Conservation (phyloP, 2,888 invertebrate species). For the Choristoneura rosaceana region DNA sequence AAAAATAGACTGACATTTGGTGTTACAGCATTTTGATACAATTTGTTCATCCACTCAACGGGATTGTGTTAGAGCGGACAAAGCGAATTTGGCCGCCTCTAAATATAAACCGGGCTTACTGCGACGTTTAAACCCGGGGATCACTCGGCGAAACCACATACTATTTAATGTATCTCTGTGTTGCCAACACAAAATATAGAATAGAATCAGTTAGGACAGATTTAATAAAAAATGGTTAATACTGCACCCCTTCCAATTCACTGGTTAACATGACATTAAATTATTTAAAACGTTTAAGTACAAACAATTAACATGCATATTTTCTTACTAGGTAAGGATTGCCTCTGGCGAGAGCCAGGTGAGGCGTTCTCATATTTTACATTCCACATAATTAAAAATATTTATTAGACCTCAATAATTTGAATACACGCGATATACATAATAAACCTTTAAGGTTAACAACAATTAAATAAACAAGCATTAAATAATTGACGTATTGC, state of each 20-base stretch:
- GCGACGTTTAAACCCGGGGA: constrained; percentile 1
- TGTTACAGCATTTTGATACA: constrained; percentile 27
- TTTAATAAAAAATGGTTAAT: constrained; percentile 3
- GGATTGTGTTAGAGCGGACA: constrained; percentile 9
- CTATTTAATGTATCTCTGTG: constrained; percentile 4
- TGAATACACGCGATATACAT: constrained; percentile 15
- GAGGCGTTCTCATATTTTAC: constrained; percentile 21
- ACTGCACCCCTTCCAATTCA: constrained; percentile 19
- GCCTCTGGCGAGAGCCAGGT: constrained; percentile 2
- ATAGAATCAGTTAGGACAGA: not conserved
- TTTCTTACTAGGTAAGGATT: constrained; percentile 31
- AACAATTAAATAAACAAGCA: constrained; percentile 33
- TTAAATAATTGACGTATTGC: constrained; percentile 41
- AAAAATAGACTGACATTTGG: constrained; percentile 28
- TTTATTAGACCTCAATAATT: constrained; percentile 37
- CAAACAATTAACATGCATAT: constrained; percentile 30
- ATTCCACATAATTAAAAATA: constrained; percentile 30
- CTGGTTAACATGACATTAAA: constrained; percentile 16
- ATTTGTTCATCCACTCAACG: constrained; percentile 21
- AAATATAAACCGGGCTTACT: constrained; percentile 10
- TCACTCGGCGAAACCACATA: constrained; percentile 8
- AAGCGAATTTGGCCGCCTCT: constrained; percentile 8
- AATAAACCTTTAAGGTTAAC: constrained; percentile 33
- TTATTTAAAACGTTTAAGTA: constrained; percentile 24
- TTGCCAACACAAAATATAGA: not conserved